Conservation (phyloP, 2,113 vertebrate genomes). For the Ameiurus melas region DNA sequence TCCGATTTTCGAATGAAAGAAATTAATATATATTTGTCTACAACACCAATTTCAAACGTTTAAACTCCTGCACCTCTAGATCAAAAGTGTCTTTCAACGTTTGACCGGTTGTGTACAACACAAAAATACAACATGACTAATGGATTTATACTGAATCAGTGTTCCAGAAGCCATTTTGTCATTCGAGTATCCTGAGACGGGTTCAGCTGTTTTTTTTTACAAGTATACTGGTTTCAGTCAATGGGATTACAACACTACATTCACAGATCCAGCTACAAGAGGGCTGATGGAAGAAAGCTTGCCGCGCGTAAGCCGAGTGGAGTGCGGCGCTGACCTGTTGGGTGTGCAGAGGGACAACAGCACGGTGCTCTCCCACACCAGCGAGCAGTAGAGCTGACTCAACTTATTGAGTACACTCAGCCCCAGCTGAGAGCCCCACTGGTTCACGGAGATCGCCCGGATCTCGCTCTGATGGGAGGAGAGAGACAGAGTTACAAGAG, state of each 20-base stretch:
- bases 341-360: slow-evolving; percentile 93
- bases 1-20: no score
- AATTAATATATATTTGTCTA: no score
- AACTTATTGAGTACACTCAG: slow-evolving; percentile 90
- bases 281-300: background rate
- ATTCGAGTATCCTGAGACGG: background rate
- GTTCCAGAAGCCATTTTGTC: background rate
- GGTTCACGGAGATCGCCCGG: slow-evolving; percentile 92
- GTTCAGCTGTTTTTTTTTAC: background rate
- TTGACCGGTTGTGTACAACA: no score
- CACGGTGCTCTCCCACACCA: slow-evolving; percentile 96
- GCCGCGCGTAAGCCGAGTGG: background rate
- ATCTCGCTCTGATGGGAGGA: slow-evolving; percentile 83
- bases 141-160: background rate
- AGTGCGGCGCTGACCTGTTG: slow-evolving; percentile 79
- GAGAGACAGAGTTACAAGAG: background rate
- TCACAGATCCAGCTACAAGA: background rate
- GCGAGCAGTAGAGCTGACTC: slow-evolving; percentile 92
- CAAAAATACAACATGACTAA: background rate
- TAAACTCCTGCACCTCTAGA: no score
- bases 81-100: no score
- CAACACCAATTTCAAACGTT: no score
- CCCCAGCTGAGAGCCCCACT: slow-evolving; percentile 92
- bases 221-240: background rate
- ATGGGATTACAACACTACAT: background rate